A percentile compares a stretch with the other conserved stretches of the same genome.
phyloP scores from a whole-genome alignment of 1,140 invertebrate genomes.

The Zaprionus africanus region DNA sequence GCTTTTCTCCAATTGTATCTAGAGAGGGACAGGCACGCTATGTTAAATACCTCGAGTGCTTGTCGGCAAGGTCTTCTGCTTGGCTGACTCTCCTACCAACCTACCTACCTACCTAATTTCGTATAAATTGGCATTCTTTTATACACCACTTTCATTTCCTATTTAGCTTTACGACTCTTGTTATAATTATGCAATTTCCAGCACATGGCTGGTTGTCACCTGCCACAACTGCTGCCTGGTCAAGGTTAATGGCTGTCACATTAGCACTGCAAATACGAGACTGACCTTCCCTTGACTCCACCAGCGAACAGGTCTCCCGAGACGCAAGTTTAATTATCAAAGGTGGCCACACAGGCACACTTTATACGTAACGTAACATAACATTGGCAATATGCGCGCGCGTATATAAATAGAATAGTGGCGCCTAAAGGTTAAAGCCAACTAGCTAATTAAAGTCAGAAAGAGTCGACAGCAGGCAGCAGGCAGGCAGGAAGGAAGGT shows the following conservation, averaged over 20 bases:
- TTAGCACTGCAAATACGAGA: constrained; percentile 65
- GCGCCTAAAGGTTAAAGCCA: constrained; percentile 47
- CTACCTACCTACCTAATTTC: not conserved
- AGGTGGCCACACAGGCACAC: not conserved
- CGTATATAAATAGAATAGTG: constrained; percentile 45
- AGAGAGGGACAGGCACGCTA: not conserved
- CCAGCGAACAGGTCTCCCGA: constrained; percentile 21
- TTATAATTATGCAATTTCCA: constrained; percentile 63
- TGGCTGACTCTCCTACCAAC: not conserved
- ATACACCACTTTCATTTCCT: constrained; percentile 34
- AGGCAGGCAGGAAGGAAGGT: not conserved
- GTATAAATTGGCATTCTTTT: constrained; percentile 9
- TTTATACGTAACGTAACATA: constrained; percentile 11
- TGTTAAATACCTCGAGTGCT: constrained; percentile 25
- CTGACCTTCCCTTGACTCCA: constrained; percentile 23
- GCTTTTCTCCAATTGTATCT: constrained; percentile 52
- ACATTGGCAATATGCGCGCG: constrained; percentile 22
- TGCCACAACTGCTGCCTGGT: constrained; percentile 41
- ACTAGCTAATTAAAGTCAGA: constrained; percentile 66
- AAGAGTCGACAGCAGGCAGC: constrained; percentile 10
- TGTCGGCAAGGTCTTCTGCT: constrained; percentile 14
- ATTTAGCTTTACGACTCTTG: constrained; percentile 14
- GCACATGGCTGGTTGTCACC: constrained; percentile 17
- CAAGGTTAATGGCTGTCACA: constrained; percentile 67
- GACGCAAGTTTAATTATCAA: constrained; percentile 62